phyloP scores from a whole-genome alignment of 2,113 vertebrate species.

The Platycercus adscitus region DNA sequence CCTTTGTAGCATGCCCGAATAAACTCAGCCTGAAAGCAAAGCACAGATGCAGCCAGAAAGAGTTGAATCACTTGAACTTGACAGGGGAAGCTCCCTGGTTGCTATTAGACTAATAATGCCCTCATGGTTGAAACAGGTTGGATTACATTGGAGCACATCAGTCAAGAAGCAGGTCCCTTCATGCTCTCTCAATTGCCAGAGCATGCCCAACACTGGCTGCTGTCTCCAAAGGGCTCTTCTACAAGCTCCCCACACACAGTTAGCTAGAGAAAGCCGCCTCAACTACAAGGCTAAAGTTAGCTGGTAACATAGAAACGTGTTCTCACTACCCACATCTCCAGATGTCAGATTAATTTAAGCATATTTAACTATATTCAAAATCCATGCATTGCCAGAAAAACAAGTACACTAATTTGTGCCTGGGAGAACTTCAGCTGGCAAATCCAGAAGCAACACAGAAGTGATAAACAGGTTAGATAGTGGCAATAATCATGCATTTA shows the following conservation, averaged over 20 bases:
- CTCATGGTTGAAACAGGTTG: neutral
- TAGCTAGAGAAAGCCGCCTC: conserved; percentile 7
- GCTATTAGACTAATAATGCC: neutral
- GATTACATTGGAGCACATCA: neutral
- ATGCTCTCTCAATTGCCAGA: neutral
- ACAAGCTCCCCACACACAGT: accelerated
- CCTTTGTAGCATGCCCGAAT: neutral
- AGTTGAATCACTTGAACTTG: neutral
- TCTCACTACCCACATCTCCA: conserved; percentile 67
- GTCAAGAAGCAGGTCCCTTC: neutral
- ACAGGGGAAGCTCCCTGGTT: neutral
- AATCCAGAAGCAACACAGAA: neutral
- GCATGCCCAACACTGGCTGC: accelerated
- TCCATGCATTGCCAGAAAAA: neutral
- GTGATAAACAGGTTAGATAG: conserved; percentile 50
- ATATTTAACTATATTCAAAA: conserved; percentile 2
- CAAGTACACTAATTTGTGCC: neutral
- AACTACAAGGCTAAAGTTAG: conserved; percentile 49
- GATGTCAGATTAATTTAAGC: conserved; percentile 52
- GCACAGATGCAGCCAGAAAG: neutral
- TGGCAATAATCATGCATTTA: conserved; percentile 43
- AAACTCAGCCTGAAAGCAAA: neutral
- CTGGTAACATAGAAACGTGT: conserved; percentile 46
- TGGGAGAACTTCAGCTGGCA: conserved; percentile 12
- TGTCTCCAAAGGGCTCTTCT: neutral